Evolutionary conservation across 2,113 vertebrate species (phyloP), one percentile per base, ranked within the genome.

Genomic region (Zosterops pallidus): DNA sequence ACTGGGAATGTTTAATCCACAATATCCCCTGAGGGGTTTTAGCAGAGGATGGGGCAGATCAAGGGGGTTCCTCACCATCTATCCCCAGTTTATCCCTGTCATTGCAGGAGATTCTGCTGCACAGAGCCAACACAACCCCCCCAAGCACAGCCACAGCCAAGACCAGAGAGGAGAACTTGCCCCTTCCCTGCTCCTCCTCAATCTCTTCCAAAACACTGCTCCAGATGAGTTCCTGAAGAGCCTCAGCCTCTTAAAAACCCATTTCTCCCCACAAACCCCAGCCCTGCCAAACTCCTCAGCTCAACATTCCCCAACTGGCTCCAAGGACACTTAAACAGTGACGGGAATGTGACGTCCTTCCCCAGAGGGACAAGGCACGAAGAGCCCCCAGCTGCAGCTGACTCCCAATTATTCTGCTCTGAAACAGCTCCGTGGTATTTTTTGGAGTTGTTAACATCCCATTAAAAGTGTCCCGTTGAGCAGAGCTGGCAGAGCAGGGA

Each of bases 1-100:
- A 14, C 28, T 22, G 4, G n/a, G 29, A 14, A 6, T 3, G 0
- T 31, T 14, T 2, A 26, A 19, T 37, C 47, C 59, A 15, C 0
- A 0, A 20, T 3, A 11, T 12, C 24, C 37, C 69, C 68, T 44
- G 46, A 35, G 11, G 81, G 35, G 29, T 24, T 70, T 33, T 9
- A n/a, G 62, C 79, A 72, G 57, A 76, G 56, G 57, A 6, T 46
- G 72, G 25, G 37, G 29, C 21, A 15, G 39, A 26, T 12, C 5
- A 1, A 21, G 7, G 23, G 39, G 31, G 4, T 2, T 69, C 55
- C 63, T 83, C 24, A 0, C 13, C 47, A 26, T 31, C 39, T 7
- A 12, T 18, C 35, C 44, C 55, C 1, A 19, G 0, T 16, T 67
- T 14, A 20, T 37, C 28, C 18, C 62, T 28, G 8, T 33, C 7